Evolutionary conservation across 2,113 vertebrate species (phyloP).

Genomic region (Macquaria ambigua): DNA sequence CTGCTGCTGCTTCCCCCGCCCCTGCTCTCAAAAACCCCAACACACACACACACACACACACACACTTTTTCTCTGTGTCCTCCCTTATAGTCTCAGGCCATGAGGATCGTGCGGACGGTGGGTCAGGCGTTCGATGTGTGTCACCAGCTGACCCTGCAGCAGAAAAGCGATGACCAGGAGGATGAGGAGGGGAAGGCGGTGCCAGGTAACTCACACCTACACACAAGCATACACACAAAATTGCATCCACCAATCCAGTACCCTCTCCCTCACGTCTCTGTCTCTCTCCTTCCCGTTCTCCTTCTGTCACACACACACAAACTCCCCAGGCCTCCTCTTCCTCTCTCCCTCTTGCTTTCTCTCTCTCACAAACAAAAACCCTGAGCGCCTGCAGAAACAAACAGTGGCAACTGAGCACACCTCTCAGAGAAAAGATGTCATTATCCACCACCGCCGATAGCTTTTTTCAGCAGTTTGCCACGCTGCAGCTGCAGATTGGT

Average conservation of each 20-base stretch:
- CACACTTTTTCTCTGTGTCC: constrained; percentile 11
- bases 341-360: constrained; percentile 14
- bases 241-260: constrained; percentile 17
- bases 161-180: constrained; percentile 83
- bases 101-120: constrained; percentile 95
- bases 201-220: constrained; percentile 83
- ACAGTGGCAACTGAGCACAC: not conserved
- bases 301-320: constrained; percentile 27
- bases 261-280: not conserved
- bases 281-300: not conserved
- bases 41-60: constrained; percentile 4
- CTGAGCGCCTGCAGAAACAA: constrained; percentile 8
- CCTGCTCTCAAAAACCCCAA: not conserved
- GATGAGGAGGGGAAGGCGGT: constrained; percentile 86
- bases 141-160: constrained; percentile 93
- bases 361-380: constrained; percentile 24
- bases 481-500: constrained; percentile 39
- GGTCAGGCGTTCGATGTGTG: constrained; percentile 98
- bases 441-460: constrained; percentile 17
- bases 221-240: constrained; percentile 12
- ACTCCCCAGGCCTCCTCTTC: not conserved
- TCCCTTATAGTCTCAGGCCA: constrained; percentile 91
- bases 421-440: constrained; percentile 36
- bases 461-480: constrained; percentile 25
- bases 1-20: constrained; percentile 13